These are phyloP conservation scores for Caenorhabditis macrosperma DNA, from an alignment of 2,888 invertebrate genomes.

Conservation along the genomic window DNA sequence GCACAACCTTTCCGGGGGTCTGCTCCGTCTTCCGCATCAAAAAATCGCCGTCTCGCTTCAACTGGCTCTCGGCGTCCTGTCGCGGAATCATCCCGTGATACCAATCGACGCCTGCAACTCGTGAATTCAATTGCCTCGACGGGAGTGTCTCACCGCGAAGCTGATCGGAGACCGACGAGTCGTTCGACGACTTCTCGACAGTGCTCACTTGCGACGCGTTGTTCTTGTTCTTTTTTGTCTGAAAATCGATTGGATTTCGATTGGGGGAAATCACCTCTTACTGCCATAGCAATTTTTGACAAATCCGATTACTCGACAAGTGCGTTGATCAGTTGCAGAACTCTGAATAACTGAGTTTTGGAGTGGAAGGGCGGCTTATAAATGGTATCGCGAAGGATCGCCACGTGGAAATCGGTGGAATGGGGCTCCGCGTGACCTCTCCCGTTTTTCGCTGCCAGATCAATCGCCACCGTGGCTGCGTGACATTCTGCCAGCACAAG, in stretches of 20 bases:
- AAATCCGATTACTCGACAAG: neutral
- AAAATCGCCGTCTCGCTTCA: constrained; percentile 74
- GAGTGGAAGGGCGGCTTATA: too few relatives aligned
- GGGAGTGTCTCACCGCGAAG: constrained; percentile 50
- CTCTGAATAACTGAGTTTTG: too few relatives aligned
- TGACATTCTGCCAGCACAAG: too few relatives aligned
- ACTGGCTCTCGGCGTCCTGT: constrained; percentile 68
- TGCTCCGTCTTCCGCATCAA: constrained; percentile 73
- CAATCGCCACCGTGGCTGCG: too few relatives aligned
- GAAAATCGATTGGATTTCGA: neutral
- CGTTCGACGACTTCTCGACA: constrained; percentile 52
- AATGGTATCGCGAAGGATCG: too few relatives aligned
- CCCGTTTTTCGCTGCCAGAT: too few relatives aligned
- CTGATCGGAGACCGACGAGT: constrained; percentile 68
- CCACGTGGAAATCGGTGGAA: too few relatives aligned
- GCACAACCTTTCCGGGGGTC: constrained; percentile 66
- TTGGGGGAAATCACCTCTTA: neutral
- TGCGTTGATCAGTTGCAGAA: too few relatives aligned
- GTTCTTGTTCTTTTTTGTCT: constrained; percentile 53
- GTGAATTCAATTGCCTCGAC: neutral
- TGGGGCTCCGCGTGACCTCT: too few relatives aligned
- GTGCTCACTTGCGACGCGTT: constrained; percentile 54
- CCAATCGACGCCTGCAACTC: constrained; percentile 66
- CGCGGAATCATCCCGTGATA: constrained; percentile 76
- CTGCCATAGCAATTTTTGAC: constrained; percentile 32